Evolutionary conservation across 2,888 invertebrate species (phyloP).

Genomic region (Polymixis lichenea): DNA sequence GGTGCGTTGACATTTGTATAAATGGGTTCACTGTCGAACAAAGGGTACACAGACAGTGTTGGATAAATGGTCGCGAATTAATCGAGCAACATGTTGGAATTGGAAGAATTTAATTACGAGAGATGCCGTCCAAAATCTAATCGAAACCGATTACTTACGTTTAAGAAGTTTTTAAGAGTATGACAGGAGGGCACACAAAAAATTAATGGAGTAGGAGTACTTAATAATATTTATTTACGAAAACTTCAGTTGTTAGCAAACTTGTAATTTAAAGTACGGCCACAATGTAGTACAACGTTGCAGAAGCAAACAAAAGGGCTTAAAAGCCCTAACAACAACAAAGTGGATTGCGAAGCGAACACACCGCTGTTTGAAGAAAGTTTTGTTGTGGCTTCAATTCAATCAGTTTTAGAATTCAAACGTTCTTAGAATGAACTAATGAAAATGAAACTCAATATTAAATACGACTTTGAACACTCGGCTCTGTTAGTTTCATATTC

Average conservation of each 20-base stretch:
- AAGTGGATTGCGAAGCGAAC: conserved; percentile 32
- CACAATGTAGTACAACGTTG: conserved; percentile 40
- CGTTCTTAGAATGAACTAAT: conserved; percentile 10
- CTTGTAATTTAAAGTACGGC: conserved; percentile 40
- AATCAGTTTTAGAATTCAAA: conserved; percentile 38
- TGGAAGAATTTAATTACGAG: conserved; percentile 45
- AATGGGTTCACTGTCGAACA: conserved; percentile 41
- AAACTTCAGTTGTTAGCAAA: conserved; percentile 27
- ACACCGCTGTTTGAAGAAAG: conserved; percentile 48
- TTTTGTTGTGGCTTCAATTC: conserved; percentile 49
- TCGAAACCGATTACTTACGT: conserved; percentile 1
- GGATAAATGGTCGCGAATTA: conserved; percentile 35
- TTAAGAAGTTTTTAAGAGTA: neutral
- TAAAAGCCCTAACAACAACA: too few relatives aligned
- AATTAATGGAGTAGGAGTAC: neutral
- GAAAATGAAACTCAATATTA: conserved; percentile 2
- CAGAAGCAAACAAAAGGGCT: conserved; percentile 45
- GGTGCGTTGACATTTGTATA: conserved; percentile 52
- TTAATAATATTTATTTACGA: neutral
- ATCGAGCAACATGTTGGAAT: conserved; percentile 38
- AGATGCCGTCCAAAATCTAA: neutral
- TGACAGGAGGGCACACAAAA: conserved; percentile 7
- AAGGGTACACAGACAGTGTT: conserved; percentile 26
- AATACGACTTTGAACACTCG: conserved; percentile 4
- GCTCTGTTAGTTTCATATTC: conserved; percentile 17